These are phyloP conservation scores for Philantomba maxwellii DNA, from an alignment of 2,113 vertebrate species.

Conservation along the genomic window DNA sequence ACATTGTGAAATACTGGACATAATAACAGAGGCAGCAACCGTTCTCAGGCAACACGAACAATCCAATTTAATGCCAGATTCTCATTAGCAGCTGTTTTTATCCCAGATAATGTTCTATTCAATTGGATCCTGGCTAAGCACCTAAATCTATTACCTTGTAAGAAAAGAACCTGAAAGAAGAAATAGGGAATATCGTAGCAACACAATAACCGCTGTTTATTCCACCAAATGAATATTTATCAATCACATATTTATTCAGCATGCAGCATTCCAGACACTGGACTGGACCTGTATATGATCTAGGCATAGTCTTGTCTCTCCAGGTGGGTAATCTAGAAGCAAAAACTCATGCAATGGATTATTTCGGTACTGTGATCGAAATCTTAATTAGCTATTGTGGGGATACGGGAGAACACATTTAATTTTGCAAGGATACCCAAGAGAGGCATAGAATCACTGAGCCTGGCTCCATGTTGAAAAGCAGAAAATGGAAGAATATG, in stretches of 20 bases:
- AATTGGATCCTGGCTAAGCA: neutral
- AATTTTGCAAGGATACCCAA: neutral
- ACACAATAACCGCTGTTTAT: neutral
- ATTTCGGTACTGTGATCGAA: neutral
- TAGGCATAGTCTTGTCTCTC: neutral
- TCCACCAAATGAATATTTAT: neutral
- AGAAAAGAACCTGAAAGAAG: neutral
- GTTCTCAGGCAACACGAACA: neutral
- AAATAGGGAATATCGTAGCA: neutral
- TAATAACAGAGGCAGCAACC: neutral
- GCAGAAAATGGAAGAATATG: neutral
- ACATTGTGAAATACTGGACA: neutral
- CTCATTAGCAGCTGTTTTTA: neutral
- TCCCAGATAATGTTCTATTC: neutral
- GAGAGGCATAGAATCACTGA: neutral
- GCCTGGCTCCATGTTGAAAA: neutral
- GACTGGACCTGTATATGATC: no score
- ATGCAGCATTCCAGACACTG: neutral
- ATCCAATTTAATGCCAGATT: neutral
- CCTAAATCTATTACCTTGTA: neutral
- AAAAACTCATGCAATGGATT: neutral
- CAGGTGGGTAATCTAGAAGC: neutral
- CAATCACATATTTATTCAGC: neutral
- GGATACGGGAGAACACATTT: neutral
- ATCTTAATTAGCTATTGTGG: neutral